Evolutionary conservation across 2,797 vertebrate genomes (phyloP).

Genomic region (Craterocephalus amniculus): DNA sequence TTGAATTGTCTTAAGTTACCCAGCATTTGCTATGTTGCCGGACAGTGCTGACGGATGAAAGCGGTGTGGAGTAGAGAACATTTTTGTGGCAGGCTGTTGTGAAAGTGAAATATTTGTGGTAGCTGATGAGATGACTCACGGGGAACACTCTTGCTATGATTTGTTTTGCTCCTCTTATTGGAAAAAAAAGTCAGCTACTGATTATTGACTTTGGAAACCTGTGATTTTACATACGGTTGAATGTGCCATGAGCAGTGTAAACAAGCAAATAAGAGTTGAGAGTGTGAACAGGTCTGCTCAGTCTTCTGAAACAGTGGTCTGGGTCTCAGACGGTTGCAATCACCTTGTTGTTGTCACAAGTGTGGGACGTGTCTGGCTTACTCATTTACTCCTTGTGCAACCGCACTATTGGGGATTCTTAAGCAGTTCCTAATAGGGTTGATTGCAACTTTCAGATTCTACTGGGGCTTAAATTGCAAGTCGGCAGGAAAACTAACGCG

Average conservation of each 20-base stretch:
- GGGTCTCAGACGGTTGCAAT: conserved; percentile 47
- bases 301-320: conserved; percentile 47
- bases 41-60: conserved; percentile 41
- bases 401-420: conserved; percentile 42
- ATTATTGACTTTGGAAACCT: conserved; percentile 38
- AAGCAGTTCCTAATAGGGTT: not conserved
- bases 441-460: conserved; percentile 25
- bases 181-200: conserved; percentile 42
- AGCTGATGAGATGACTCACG: conserved; percentile 74
- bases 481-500: conserved; percentile 20
- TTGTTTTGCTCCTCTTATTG: conserved; percentile 53
- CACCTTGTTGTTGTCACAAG: conserved; percentile 49
- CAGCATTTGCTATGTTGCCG: conserved; percentile 8
- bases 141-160: conserved; percentile 48
- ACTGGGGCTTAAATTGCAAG: conserved; percentile 23
- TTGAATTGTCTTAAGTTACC: conserved; percentile 1
- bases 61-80: conserved; percentile 19
- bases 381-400: conserved; percentile 33
- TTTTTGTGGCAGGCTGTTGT: conserved; percentile 72
- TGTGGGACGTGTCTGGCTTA: conserved; percentile 44
- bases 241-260: conserved; percentile 28
- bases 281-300: conserved; percentile 25
- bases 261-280: conserved; percentile 17
- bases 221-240: conserved; percentile 37
- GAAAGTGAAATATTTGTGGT: conserved; percentile 81